Conservation (phyloP, 37 sponge, comb jelly and placozoan genomes). For the Beroe forskalii region DNA sequence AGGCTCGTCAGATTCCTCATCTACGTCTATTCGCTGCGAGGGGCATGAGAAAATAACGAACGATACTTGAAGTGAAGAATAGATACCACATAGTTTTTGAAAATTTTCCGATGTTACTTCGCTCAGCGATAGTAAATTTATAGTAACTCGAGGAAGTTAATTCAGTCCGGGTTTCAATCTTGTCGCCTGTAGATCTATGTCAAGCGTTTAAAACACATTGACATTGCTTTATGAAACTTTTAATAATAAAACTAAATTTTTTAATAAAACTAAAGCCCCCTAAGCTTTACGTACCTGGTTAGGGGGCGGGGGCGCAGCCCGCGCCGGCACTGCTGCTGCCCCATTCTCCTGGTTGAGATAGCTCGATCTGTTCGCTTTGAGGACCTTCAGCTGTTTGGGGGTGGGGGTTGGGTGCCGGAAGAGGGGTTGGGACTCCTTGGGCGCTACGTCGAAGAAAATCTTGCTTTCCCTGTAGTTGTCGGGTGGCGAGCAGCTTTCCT, state of each 20-base stretch:
- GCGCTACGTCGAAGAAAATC: constrained; percentile 19
- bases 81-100: too few species aligned
- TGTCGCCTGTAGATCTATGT: too few species aligned
- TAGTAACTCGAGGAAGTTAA: too few species aligned
- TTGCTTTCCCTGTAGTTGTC: constrained; percentile 55
- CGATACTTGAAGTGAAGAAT: neutral
- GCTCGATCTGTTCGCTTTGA: constrained; percentile 10
- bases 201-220: too few species aligned
- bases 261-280: too few species aligned
- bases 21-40: neutral
- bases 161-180: too few species aligned
- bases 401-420: constrained; percentile 56
- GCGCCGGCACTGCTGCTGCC: neutral
- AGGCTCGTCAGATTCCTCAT: neutral
- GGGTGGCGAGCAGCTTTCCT: neutral
- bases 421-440: neutral
- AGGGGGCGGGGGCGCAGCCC: constrained; percentile 13
- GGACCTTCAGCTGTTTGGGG: constrained; percentile 47
- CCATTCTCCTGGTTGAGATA: constrained; percentile 41
- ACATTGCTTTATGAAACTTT: too few species aligned
- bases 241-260: too few species aligned
- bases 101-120: too few species aligned
- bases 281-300: neutral
- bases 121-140: too few species aligned
- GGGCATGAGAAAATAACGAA: neutral